Evolutionary conservation across 2,888 invertebrate genomes (phyloP).

Genomic region (Crossocerus cetratus): DNA sequence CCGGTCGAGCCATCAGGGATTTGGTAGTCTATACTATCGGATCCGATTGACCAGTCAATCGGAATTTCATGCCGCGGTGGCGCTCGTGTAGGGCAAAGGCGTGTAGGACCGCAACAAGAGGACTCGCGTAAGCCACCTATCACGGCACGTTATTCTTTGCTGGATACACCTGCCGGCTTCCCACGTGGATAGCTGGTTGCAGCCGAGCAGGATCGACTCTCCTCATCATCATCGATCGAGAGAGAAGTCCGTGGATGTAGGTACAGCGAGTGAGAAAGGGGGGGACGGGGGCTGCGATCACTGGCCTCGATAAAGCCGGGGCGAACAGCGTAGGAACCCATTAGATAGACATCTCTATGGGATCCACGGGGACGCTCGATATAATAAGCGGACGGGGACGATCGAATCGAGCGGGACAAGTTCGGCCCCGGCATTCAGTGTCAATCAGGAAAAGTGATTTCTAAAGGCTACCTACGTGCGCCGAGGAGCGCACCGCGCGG

Average conservation of each 20-base stretch:
- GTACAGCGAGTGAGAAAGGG: conserved; percentile 4
- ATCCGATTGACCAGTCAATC: background rate
- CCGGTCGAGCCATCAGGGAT: too few relatives aligned
- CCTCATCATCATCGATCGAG: conserved; percentile 33
- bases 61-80: background rate
- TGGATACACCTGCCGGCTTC: conserved; percentile 59
- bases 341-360: conserved; percentile 59
- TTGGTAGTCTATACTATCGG: too few relatives aligned
- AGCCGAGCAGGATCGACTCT: background rate
- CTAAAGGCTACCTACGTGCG: conserved; percentile 50
- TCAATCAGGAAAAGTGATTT: conserved; percentile 77
- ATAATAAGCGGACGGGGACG: conserved; percentile 60
- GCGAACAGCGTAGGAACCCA: conserved; percentile 20
- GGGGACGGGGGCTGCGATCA: conserved; percentile 35
- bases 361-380: conserved; percentile 48
- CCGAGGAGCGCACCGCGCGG: conserved; percentile 32
- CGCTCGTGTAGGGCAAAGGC: background rate
- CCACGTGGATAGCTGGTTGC: conserved; percentile 37
- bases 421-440: conserved; percentile 69
- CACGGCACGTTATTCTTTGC: conserved; percentile 39
- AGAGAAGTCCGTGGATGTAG: background rate
- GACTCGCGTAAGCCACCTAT: conserved; percentile 34
- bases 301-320: conserved; percentile 44
- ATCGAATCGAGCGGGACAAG: conserved; percentile 65
- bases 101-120: conserved; percentile 27